Conservation (phyloP, 2,888 invertebrate species). For the Sminthurides aquaticus region DNA sequence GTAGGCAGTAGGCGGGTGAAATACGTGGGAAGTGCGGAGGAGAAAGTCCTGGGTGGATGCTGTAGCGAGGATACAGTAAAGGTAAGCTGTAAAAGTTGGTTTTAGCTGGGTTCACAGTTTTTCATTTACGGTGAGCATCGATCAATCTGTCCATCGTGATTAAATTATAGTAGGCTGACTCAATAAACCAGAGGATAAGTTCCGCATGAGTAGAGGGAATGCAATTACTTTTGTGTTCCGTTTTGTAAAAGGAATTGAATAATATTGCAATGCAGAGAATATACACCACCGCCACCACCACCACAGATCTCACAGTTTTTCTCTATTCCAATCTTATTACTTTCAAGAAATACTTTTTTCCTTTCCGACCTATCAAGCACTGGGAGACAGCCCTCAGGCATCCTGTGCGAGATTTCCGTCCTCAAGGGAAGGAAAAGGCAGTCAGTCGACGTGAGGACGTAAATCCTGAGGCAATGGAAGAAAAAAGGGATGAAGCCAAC, state of each 20-base stretch:
- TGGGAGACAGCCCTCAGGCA: too few relatives aligned
- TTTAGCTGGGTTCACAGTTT: constrained; percentile 8
- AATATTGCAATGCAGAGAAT: background rate
- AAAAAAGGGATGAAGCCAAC: too few relatives aligned
- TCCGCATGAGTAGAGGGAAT: constrained; percentile 7
- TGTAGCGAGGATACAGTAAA: too few relatives aligned
- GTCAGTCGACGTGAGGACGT: too few relatives aligned
- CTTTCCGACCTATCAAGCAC: background rate
- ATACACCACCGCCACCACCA: background rate
- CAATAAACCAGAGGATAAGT: constrained; percentile 12
- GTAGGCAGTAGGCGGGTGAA: too few relatives aligned
- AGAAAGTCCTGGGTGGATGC: background rate
- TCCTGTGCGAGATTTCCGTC: too few relatives aligned
- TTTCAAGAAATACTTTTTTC: background rate
- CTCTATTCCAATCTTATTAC: background rate
- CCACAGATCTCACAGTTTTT: background rate
- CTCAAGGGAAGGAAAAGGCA: too few relatives aligned
- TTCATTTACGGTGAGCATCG: constrained; percentile 22
- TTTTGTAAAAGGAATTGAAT: constrained; percentile 3
- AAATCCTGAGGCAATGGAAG: too few relatives aligned
- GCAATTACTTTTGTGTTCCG: constrained; percentile 7
- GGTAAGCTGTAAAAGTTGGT: constrained; percentile 6
- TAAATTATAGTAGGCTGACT: constrained; percentile 20
- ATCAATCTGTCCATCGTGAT: constrained; percentile 23
- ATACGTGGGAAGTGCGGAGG: background rate